phyloP scores from a whole-genome alignment of 1,140 invertebrate species.

The Solenopsis invicta region DNA sequence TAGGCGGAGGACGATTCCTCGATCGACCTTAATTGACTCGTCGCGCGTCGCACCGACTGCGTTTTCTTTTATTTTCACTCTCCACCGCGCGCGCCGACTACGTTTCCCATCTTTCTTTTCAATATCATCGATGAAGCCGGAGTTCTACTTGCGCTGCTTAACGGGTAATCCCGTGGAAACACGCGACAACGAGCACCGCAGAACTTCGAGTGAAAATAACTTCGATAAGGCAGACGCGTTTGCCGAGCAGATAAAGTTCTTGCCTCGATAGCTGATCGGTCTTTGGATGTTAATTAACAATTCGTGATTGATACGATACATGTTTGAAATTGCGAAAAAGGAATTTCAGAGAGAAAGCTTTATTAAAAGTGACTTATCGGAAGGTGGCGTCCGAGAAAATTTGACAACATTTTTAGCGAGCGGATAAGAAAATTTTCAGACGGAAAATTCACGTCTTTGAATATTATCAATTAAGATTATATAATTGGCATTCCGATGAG shows the following conservation, averaged over 20 bases:
- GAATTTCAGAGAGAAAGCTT: not conserved
- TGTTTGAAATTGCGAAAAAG: constrained; percentile 23
- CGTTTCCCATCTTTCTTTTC: constrained; percentile 66
- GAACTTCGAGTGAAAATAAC: constrained; percentile 48
- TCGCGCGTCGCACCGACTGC: constrained; percentile 66
- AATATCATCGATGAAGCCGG: constrained; percentile 66
- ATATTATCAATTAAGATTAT: constrained; percentile 2
- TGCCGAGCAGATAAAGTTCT: constrained; percentile 16
- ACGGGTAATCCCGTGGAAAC: constrained; percentile 66
- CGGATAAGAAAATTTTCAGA: not conserved
- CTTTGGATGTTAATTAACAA: constrained; percentile 45
- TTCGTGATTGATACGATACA: constrained; percentile 28
- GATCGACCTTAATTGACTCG: constrained; percentile 78
- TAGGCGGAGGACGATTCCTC: constrained; percentile 67
- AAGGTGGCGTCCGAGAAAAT: not conserved
- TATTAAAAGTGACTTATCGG: not conserved
- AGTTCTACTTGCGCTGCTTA: constrained; percentile 44
- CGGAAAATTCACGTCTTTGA: not conserved
- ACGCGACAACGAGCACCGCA: constrained; percentile 17
- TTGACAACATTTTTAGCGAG: not conserved
- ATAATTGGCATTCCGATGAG: not conserved
- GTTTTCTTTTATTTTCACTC: constrained; percentile 67
- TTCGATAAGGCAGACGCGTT: constrained; percentile 48
- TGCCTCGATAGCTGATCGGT: constrained; percentile 35
- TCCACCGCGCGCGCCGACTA: constrained; percentile 17